A percentile compares a stretch with the other conserved stretches of the same genome.
Conservation (phyloP, 2,888 invertebrate genomes). For the Antheraea yamamai region DNA sequence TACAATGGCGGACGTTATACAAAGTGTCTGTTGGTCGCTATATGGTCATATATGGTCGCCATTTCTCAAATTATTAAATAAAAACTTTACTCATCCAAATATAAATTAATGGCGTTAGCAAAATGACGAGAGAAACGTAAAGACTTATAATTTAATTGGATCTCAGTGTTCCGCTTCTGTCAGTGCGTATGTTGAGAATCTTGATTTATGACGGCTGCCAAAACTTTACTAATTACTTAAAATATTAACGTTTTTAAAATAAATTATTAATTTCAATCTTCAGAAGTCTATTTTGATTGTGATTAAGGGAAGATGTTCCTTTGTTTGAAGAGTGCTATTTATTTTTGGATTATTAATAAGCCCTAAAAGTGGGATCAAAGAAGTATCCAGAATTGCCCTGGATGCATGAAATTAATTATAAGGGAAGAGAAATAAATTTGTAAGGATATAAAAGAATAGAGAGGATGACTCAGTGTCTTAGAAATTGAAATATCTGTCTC, state of each 20-base stretch:
- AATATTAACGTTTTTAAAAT: neutral
- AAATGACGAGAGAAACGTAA: neutral
- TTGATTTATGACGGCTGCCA: constrained; percentile 52
- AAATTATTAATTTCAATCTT: constrained; percentile 1
- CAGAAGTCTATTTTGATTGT: neutral
- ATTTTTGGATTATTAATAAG: neutral
- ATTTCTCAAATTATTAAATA: no score
- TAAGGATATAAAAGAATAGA: no score
- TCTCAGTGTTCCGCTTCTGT: constrained; percentile 40
- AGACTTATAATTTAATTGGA: constrained; percentile 30
- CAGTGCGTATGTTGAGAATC: constrained; percentile 36
- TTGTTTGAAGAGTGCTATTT: neutral
- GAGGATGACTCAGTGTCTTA: no score
- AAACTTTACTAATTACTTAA: constrained; percentile 45
- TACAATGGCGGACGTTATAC: no score
- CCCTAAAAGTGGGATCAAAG: neutral
- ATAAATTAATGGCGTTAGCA: neutral
- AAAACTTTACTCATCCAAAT: neutral
- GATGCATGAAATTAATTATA: neutral
- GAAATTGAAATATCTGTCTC: no score
- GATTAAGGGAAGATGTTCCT: neutral
- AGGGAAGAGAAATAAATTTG: no score
- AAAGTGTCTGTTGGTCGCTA: no score
- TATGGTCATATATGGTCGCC: no score
- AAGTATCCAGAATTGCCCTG: neutral